Base-by-base conservation (phyloP, 2,797 vertebrate species). In the Miichthys miiuy region DNA sequence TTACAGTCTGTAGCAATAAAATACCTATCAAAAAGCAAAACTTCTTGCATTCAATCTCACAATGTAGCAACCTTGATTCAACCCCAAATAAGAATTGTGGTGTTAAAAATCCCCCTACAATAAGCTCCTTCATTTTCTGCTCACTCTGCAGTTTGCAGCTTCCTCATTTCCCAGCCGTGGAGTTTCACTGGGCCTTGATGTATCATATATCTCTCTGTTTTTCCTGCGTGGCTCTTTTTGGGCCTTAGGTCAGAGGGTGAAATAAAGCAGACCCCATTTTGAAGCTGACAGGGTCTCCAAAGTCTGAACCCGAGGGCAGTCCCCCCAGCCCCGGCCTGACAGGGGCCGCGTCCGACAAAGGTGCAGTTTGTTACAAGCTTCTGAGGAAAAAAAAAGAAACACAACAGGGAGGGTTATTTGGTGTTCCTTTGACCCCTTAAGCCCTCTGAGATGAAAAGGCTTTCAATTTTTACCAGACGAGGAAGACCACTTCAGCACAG, bases 261-360 rank as follows among this genome's bases (percentile, higher is more conserved):
- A 95, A 95, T 94, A 95, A 96, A 94, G 92, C 94, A 96, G 94
- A 95, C 93, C 92, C 94, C 91, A 91, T 96, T 95, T 95, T 93
- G 90, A 94, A 94, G 88, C 90, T 94, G 92, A 95, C 93, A 94
- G 87, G 92, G 91, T 94, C 94, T 94, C 93, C 89, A 87, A 93
- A 92, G 94, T 91, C 94, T 94, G 90, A 95, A 93, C 92, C 91
- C 80, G 75, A 90, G 93, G 91, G 90, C 93, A 92, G 87, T 74
- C 70, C 83, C 90, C 77, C 80, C 77, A 87, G 91, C 91, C 87
- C 72, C 68, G 74, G 88, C 88, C 91, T 91, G 92, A 93, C 92
- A 93, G 89, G 90, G 91, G 92, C 91, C 84, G 75, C 81, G 61
- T 93, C 82, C 87, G 92, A 95, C 95, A 96, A 96, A 96, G 95